These are phyloP conservation scores for Monodelphis domestica DNA, from an alignment of 2,797 vertebrate genomes.

Conservation along the genomic window DNA sequence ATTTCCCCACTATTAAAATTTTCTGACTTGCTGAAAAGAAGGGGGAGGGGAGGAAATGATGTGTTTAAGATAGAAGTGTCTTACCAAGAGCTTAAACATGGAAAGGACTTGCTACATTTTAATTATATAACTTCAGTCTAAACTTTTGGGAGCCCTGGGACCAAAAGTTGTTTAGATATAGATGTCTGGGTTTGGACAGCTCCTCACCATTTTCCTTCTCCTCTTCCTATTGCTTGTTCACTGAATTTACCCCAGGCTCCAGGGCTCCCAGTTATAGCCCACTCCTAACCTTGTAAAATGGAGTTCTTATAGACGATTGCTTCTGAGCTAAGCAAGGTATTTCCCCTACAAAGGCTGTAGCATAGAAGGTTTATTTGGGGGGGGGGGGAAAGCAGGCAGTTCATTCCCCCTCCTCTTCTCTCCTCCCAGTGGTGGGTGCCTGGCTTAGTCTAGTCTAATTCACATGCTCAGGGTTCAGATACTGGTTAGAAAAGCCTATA, in stretches of 20 bases:
- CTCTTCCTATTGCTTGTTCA: neutral
- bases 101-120: slow-evolving; percentile 76
- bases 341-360: neutral
- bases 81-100: slow-evolving; percentile 63
- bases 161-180: neutral
- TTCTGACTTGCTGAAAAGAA: slow-evolving; percentile 71
- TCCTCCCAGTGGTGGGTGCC: neutral
- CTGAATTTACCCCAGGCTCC: neutral
- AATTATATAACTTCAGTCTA: slow-evolving; percentile 78
- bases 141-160: slow-evolving; percentile 24
- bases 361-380: too few relatives aligned
- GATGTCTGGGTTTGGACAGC: neutral
- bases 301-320: neutral
- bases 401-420: neutral
- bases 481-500: neutral
- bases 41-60: slow-evolving; percentile 64
- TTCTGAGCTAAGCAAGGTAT: neutral
- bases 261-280: neutral
- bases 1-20: slow-evolving; percentile 68
- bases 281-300: neutral
- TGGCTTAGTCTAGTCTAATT: too few relatives aligned
- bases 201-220: neutral
- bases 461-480: too few relatives aligned
- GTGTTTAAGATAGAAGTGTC: slow-evolving; percentile 78
- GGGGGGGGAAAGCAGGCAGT: too few relatives aligned